Conservation (phyloP, 1,140 invertebrate species). For the Forficula auricularia region DNA sequence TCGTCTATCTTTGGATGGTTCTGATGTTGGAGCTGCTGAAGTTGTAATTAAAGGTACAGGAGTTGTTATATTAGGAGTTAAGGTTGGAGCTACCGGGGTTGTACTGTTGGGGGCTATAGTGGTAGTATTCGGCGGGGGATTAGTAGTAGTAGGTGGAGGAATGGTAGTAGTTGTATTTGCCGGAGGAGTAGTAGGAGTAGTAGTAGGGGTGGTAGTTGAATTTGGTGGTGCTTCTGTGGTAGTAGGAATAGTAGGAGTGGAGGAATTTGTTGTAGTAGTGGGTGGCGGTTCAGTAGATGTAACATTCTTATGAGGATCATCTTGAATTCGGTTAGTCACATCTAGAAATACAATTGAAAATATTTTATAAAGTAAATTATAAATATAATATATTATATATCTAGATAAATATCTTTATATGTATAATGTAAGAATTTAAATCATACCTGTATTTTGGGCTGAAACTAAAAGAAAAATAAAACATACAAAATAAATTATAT, state of each 20-base stretch:
- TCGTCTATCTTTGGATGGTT: slow-evolving; percentile 14
- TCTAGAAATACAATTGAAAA: no score
- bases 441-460: no score
- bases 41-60: slow-evolving; percentile 12
- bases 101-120: not conserved
- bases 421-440: no score
- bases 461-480: no score
- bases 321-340: slow-evolving; percentile 8
- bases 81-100: slow-evolving; percentile 1
- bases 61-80: not conserved
- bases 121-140: slow-evolving; percentile 10
- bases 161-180: slow-evolving; percentile 17
- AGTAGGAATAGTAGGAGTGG: slow-evolving; percentile 5
- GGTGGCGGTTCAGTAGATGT: not conserved
- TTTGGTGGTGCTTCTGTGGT: slow-evolving; percentile 12
- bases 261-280: not conserved
- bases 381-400: no score
- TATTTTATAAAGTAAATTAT: no score
- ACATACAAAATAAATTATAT: no score
- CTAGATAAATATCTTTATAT: no score
- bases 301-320: slow-evolving; percentile 8
- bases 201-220: slow-evolving; percentile 10
- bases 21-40: slow-evolving; percentile 10
- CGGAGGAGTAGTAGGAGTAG: slow-evolving; percentile 15
- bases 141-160: slow-evolving; percentile 17